These are phyloP conservation scores for Porites lobata DNA, from an alignment of 92 coral and sea anemone genomes.

Conservation along the genomic window DNA sequence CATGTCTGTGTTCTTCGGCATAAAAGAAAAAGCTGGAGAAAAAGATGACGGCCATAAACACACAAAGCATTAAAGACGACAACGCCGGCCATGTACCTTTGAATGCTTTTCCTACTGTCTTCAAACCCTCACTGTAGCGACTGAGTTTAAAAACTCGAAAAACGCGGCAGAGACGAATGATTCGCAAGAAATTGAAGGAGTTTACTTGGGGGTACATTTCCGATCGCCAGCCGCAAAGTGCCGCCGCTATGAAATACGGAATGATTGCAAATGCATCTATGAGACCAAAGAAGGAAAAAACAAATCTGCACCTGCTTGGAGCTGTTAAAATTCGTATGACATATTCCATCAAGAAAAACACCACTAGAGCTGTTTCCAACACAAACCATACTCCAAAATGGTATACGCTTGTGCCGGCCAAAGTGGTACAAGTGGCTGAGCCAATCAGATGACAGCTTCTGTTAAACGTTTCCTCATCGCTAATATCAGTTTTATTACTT, in stretches of 20 bases:
- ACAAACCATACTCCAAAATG: constrained; percentile 69
- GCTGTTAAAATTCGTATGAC: constrained; percentile 74
- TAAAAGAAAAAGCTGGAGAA: constrained; percentile 84
- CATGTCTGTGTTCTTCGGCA: constrained; percentile 56
- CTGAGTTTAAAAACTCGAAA: constrained; percentile 89
- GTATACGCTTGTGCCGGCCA: neutral
- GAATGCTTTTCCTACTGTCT: constrained; percentile 85
- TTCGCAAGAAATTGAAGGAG: constrained; percentile 86
- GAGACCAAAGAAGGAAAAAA: constrained; percentile 78
- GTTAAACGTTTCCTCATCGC: neutral
- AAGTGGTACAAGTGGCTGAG: neutral
- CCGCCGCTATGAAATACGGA: constrained; percentile 84
- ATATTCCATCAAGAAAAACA: constrained; percentile 86
- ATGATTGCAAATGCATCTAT: constrained; percentile 85
- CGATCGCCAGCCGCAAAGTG: constrained; percentile 49
- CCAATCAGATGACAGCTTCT: constrained; percentile 7
- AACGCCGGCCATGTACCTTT: constrained; percentile 76
- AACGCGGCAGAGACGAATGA: constrained; percentile 87
- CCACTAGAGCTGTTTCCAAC: constrained; percentile 77
- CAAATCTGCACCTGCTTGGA: constrained; percentile 70
- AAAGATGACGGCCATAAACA: constrained; percentile 76
- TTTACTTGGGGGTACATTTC: constrained; percentile 67
- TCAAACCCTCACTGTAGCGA: constrained; percentile 86
- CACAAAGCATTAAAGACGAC: constrained; percentile 73
- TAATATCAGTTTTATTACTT: neutral